These are phyloP conservation scores for Caenorhabditis sp. DNA, from an alignment of 2,888 invertebrate species.

Conservation along the genomic window DNA sequence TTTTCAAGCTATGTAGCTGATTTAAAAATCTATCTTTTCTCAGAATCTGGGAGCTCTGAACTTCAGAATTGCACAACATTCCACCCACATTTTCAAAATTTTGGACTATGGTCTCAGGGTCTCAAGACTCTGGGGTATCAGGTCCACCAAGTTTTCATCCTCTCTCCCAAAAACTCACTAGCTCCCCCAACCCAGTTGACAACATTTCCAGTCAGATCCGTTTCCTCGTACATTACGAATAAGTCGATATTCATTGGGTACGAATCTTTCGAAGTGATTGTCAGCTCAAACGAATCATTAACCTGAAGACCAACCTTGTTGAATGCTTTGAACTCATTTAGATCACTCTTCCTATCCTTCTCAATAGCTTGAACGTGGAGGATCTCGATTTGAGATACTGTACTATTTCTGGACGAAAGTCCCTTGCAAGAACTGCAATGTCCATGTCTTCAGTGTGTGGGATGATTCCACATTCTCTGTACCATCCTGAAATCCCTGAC, in stretches of 20 bases:
- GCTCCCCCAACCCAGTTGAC: constrained; percentile 36
- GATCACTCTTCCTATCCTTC: constrained; percentile 54
- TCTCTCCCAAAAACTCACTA: constrained; percentile 16
- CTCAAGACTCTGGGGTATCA: no score
- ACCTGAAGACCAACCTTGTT: constrained; percentile 27
- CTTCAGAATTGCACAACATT: no score
- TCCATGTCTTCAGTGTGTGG: constrained; percentile 64
- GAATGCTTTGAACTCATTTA: not conserved
- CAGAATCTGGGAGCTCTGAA: no score
- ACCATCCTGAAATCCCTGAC: constrained; percentile 47
- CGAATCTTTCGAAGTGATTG: constrained; percentile 22
- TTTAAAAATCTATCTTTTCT: no score
- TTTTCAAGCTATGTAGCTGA: no score
- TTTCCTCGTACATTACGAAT: constrained; percentile 65
- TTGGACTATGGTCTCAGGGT: no score
- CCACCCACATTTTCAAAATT: no score
- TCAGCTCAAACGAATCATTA: constrained; percentile 63
- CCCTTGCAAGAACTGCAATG: constrained; percentile 48
- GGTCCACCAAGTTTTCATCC: no score
- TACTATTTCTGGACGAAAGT: constrained; percentile 33
- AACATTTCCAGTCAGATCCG: constrained; percentile 6
- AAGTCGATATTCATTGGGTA: constrained; percentile 45
- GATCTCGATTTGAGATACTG: constrained; percentile 16
- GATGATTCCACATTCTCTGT: constrained; percentile 61
- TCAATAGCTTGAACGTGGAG: constrained; percentile 31